Evolutionary conservation across 2,888 invertebrate genomes (phyloP).

Genomic region (Agriotes lineatus): DNA sequence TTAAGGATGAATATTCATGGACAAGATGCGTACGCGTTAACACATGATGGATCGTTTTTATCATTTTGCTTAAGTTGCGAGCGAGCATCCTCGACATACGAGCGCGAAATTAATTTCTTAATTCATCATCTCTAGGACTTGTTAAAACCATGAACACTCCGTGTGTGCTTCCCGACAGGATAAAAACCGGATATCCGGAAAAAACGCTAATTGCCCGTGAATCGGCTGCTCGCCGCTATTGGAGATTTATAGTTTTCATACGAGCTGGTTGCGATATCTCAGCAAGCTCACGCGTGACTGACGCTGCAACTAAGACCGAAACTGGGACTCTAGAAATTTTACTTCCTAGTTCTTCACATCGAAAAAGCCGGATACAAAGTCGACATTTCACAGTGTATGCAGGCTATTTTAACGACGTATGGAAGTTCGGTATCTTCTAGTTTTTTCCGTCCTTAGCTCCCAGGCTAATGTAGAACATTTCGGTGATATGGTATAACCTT

Average conservation of each 20-base stretch:
- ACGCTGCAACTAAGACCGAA: background rate
- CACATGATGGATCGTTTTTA: slow-evolving; percentile 39
- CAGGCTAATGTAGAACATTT: no score
- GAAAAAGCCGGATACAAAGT: no score
- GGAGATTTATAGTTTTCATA: background rate
- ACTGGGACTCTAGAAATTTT: no score
- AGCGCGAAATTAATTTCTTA: slow-evolving; percentile 32
- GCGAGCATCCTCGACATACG: slow-evolving; percentile 23
- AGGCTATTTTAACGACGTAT: no score
- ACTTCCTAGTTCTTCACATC: no score
- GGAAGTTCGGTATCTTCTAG: no score
- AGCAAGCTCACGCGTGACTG: background rate
- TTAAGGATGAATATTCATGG: slow-evolving; percentile 37
- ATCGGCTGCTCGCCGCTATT: background rate
- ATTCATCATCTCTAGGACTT: slow-evolving; percentile 27
- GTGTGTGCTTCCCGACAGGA: slow-evolving; percentile 1
- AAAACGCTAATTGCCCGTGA: slow-evolving; percentile 17
- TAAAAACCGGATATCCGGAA: slow-evolving; percentile 34
- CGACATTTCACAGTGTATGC: no score
- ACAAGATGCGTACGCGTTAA: slow-evolving; percentile 21
- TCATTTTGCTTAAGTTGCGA: slow-evolving; percentile 30
- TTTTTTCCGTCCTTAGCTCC: no score
- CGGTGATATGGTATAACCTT: no score
- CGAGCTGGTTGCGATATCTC: background rate
- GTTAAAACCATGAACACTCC: slow-evolving; percentile 13